Percentiles rank a stretch among this genome's conserved stretches.
Evolutionary conservation across 2,888 invertebrate species (phyloP).

Genomic region (Eucera pruinosa): DNA sequence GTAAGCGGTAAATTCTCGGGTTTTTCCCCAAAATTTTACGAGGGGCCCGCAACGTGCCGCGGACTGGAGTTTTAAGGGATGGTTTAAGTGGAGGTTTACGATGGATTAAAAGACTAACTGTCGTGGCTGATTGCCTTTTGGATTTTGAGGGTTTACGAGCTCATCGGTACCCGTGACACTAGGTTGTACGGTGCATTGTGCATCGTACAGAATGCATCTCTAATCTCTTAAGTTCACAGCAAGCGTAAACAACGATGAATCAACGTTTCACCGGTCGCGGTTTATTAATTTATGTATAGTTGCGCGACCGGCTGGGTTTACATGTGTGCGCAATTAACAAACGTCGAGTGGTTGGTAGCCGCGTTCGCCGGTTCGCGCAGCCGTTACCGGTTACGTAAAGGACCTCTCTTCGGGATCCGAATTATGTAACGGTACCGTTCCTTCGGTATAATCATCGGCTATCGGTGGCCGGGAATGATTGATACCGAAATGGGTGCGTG

Average conservation of each 20-base stretch:
- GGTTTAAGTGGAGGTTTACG: too few relatives aligned
- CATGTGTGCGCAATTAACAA: constrained; percentile 51
- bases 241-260: constrained; percentile 22
- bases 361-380: constrained; percentile 52
- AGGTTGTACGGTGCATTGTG: too few relatives aligned
- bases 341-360: constrained; percentile 25
- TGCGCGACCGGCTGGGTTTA: background rate
- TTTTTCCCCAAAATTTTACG: too few relatives aligned
- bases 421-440: constrained; percentile 54
- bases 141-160: too few relatives aligned
- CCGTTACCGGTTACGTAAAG: constrained; percentile 51
- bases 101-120: too few relatives aligned
- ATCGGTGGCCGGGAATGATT: constrained; percentile 29
- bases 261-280: constrained; percentile 2
- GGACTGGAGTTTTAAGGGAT: too few relatives aligned
- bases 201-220: too few relatives aligned
- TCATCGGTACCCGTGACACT: too few relatives aligned
- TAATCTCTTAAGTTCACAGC: too few relatives aligned
- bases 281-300: constrained; percentile 6
- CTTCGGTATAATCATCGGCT: constrained; percentile 31
- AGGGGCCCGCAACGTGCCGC: too few relatives aligned
- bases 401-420: constrained; percentile 33
- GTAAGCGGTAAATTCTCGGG: too few relatives aligned
- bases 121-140: too few relatives aligned
- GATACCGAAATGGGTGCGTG: constrained; percentile 33